Evolutionary conservation across 2,888 invertebrate genomes (phyloP), one percentile per base, ranked within the genome.

Genomic region (Caradrina clavipalpis): DNA sequence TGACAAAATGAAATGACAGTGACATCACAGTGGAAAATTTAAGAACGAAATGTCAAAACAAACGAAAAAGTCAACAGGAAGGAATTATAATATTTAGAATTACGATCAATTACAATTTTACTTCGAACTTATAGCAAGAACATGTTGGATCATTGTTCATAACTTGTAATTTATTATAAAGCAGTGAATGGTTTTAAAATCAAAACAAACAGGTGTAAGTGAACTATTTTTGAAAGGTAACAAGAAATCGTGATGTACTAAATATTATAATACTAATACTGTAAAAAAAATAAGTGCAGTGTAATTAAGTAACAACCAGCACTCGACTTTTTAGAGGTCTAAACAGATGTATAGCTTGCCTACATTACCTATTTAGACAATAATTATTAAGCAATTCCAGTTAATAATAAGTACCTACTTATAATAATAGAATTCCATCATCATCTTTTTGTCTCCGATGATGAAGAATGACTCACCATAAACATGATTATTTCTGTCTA

Each of bases 41-140:
- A 51, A 26, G 35, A 39, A 10, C 39, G 22, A 66, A 69, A 58
- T 58, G 71, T 71, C 70, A 71, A 62, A 71, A 70, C 62, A 70
- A 70, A 72, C 19, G 5, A 42, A 70, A 39, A 55, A 55, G 49
- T 69, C 39, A 49, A 54, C 15, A 51, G 15, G 21, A 39, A 39
- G 19, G 15, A 45, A 45, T 45, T 11, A 3, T 15, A 42, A 15
- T 42, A 42, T 42, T 42, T 42, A 15, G 13, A 42, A 42, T 42
- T 15, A 42, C 11, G 42, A 8, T 42, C 42, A 42, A 42, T 42
- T 42, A 42, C 42, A 45, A 45, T 45, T 45, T 60, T 35, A 59
- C 35, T 45, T 21, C 53, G 35, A 19, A 39, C 31, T 1, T 49
- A 49, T 1, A 50, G 13, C 10, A 50, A 19, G 49, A 60, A 49